Conservation (phyloP, 2,113 vertebrate species). For the Oryzias curvinotus region DNA sequence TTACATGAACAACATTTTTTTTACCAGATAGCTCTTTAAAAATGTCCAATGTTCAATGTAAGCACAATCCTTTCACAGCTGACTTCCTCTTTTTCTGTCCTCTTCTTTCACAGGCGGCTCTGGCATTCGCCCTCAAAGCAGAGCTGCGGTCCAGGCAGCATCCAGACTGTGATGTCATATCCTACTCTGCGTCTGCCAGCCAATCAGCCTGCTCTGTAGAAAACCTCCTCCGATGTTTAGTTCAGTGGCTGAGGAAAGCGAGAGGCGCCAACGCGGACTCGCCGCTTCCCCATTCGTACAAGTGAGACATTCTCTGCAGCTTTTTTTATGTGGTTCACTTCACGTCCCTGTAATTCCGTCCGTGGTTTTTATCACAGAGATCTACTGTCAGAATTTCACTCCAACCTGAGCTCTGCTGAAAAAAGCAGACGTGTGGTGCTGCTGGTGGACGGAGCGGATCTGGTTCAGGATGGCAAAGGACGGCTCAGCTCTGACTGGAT, state of each 20-base stretch:
- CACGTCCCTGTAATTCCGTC: background rate
- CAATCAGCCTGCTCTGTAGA: slow-evolving; percentile 78
- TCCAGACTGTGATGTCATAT: slow-evolving; percentile 71
- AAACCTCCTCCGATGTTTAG: slow-evolving; percentile 77
- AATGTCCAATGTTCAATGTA: background rate
- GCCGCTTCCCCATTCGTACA: slow-evolving; percentile 72
- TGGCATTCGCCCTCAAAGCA: slow-evolving; percentile 68
- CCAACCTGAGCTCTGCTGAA: slow-evolving; percentile 46
- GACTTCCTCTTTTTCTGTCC: background rate
- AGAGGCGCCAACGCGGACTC: slow-evolving; percentile 40
- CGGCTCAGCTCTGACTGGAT: slow-evolving; percentile 84
- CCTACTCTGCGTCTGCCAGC: slow-evolving; percentile 82
- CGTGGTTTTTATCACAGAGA: slow-evolving; percentile 70
- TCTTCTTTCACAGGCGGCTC: slow-evolving; percentile 67
- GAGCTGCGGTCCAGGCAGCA: slow-evolving; percentile 42
- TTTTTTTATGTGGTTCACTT: background rate
- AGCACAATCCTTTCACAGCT: background rate
- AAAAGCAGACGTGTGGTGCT: slow-evolving; percentile 70
- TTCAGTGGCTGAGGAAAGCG: slow-evolving; percentile 68
- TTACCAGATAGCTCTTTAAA: background rate
- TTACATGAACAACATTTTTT: too few species aligned
- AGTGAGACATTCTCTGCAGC: slow-evolving; percentile 52
- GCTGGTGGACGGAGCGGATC: slow-evolving; percentile 82
- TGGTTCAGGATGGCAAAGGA: slow-evolving; percentile 67
- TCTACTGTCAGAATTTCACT: slow-evolving; percentile 79